Conservation (phyloP, 2,113 vertebrate species). For the Onychostruthus taczanowskii region DNA sequence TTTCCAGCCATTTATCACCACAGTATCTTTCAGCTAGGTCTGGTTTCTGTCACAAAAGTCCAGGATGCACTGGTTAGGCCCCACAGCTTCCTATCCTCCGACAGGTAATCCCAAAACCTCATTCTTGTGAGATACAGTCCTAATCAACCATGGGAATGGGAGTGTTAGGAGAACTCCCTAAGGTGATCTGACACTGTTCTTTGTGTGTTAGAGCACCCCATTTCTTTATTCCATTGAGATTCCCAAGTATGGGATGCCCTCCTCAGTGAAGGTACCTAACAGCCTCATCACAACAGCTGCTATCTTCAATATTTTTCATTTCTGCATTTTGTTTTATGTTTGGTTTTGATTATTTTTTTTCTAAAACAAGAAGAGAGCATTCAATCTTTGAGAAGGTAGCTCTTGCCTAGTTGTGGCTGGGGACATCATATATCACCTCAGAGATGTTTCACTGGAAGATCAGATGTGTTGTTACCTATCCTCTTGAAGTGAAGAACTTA, state of each 20-base stretch:
- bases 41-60: background rate
- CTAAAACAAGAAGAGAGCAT: background rate
- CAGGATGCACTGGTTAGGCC: background rate
- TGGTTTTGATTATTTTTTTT: background rate
- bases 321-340: background rate
- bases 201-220: too few species aligned
- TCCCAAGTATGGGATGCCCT: background rate
- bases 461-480: background rate
- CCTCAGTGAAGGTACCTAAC: background rate
- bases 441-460: background rate
- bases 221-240: background rate
- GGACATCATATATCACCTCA: background rate
- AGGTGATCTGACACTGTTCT: fast-evolving
- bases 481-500: background rate
- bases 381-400: background rate
- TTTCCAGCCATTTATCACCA: background rate
- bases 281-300: background rate
- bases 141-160: background rate
- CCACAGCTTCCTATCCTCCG: background rate
- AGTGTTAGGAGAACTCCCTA: background rate
- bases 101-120: fast-evolving
- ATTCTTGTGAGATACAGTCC: background rate
- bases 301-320: background rate
- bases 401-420: background rate
- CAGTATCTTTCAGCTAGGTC: background rate